Evolutionary conservation across 2,113 vertebrate genomes (phyloP).

Genomic region (Epinephelus moara): DNA sequence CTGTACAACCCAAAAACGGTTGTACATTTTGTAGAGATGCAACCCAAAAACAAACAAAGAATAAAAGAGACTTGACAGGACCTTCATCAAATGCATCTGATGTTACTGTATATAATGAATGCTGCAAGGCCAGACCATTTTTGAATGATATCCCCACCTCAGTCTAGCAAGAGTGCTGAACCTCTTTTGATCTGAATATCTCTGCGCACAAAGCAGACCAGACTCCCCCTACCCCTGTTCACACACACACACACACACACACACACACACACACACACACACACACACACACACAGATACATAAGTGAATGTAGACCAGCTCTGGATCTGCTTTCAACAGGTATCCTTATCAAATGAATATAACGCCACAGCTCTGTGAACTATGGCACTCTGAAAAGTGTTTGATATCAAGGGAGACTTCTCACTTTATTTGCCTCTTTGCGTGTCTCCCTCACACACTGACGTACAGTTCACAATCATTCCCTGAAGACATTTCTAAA

Average conservation of each 20-base stretch:
- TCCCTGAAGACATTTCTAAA: slow-evolving; percentile 60
- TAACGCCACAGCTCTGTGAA: slow-evolving; percentile 20
- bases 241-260: neutral
- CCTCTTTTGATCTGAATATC: neutral
- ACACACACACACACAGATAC: neutral
- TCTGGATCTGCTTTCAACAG: slow-evolving; percentile 31
- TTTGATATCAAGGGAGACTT: slow-evolving; percentile 32
- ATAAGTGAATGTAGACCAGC: neutral
- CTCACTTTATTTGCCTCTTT: slow-evolving; percentile 22
- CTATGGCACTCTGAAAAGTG: slow-evolving; percentile 27
- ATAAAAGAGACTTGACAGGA: neutral
- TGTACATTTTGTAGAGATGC: neutral
- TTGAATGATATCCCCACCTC: neutral
- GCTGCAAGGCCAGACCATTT: neutral
- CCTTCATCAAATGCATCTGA: neutral
- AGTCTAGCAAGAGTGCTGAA: neutral
- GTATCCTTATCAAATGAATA: slow-evolving; percentile 36
- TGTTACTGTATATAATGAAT: neutral
- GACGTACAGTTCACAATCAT: slow-evolving; percentile 40
- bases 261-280: neutral
- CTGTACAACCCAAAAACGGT: neutral
- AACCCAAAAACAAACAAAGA: neutral
- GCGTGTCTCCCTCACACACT: slow-evolving; percentile 5
- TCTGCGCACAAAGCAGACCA: neutral
- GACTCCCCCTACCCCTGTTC: neutral